Evolutionary conservation across 2,797 vertebrate genomes (phyloP).

Genomic region (Falco naumanni): DNA sequence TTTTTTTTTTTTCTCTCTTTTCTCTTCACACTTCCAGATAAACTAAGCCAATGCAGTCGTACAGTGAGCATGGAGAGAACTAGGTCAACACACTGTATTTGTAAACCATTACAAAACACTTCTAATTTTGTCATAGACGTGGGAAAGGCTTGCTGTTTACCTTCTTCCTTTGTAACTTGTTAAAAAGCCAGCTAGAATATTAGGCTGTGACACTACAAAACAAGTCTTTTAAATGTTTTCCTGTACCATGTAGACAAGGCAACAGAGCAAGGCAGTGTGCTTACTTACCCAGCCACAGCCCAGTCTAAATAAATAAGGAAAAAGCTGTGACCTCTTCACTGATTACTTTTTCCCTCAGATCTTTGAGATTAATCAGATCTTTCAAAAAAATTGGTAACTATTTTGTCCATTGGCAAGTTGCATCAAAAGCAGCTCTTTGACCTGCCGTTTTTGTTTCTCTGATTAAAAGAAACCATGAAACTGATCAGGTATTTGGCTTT

Average conservation of each 20-base stretch:
- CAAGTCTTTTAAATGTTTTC: background rate
- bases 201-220: background rate
- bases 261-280: background rate
- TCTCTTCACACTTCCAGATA: conserved; percentile 10
- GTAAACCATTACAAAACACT: background rate
- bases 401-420: background rate
- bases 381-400: background rate
- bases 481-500: background rate
- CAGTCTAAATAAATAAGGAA: background rate
- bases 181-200: background rate
- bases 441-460: background rate
- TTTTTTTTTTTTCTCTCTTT: background rate
- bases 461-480: background rate
- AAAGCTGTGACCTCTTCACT: background rate
- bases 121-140: conserved; percentile 20
- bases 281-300: background rate
- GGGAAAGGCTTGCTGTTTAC: background rate
- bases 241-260: background rate
- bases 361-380: background rate
- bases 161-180: background rate
- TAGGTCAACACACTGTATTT: background rate
- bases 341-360: background rate
- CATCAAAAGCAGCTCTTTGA: background rate
- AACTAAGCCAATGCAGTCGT: background rate
- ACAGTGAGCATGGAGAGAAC: background rate